Evolutionary conservation across 2,113 vertebrate species (phyloP).

Genomic region (Origma solitaria): DNA sequence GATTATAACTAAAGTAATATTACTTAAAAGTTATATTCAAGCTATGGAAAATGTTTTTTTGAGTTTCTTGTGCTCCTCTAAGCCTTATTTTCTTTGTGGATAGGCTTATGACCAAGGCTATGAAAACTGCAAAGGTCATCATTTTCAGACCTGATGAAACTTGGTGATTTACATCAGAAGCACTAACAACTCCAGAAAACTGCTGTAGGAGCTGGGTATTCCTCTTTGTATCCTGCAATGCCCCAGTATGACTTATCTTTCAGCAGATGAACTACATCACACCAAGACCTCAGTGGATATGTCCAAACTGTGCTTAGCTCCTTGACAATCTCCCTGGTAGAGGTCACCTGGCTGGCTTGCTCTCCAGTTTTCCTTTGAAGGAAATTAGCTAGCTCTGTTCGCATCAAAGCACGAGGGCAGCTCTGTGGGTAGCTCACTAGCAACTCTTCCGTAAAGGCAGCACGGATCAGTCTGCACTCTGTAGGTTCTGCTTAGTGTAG

Average conservation of each 20-base stretch:
- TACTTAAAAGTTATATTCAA: neutral
- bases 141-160: neutral
- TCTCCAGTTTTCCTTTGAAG: neutral
- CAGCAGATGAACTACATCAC: neutral
- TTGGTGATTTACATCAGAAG: neutral
- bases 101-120: neutral
- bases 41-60: neutral
- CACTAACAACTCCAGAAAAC: neutral
- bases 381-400: neutral
- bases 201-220: neutral
- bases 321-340: neutral
- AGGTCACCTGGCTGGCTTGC: neutral
- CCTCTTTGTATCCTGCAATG: neutral
- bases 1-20: neutral
- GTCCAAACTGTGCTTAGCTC: neutral
- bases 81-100: neutral
- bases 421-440: neutral
- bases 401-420: neutral
- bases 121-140: neutral
- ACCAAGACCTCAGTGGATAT: neutral
- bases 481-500: neutral
- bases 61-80: neutral
- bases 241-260: neutral
- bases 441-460: neutral
- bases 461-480: rapidly evolving